Conservation (phyloP, 2,888 invertebrate genomes). For the Tortricodes alternella region DNA sequence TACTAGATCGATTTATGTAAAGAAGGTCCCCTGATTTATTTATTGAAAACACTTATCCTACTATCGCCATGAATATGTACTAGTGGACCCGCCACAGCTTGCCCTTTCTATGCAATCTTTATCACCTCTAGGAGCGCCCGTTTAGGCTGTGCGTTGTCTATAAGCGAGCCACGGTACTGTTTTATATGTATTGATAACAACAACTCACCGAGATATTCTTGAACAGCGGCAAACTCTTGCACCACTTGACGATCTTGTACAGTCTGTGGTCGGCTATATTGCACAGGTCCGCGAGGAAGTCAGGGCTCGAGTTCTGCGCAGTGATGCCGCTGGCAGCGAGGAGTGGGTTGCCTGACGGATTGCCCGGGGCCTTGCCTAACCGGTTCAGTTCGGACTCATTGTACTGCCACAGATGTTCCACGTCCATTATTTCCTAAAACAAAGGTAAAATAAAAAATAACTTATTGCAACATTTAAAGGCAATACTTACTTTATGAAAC, state of each 20-base stretch:
- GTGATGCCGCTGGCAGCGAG: conserved; percentile 76
- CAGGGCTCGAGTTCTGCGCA: conserved; percentile 87
- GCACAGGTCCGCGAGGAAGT: conserved; percentile 94
- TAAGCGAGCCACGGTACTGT: no score
- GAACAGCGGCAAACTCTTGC: conserved; percentile 97
- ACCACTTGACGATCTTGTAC: conserved; percentile 99
- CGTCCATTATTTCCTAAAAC: conserved; percentile 95
- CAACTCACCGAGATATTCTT: conserved; percentile 96
- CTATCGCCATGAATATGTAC: no score
- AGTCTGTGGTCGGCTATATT: conserved; percentile 97
- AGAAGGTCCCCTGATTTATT: no score
- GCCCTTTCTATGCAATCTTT: no score
- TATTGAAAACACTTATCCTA: no score
- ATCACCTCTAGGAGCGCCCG: no score
- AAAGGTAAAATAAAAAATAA: conserved; percentile 16
- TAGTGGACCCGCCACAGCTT: no score
- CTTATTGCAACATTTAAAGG: background rate
- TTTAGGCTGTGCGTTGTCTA: no score
- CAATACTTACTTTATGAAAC: no score
- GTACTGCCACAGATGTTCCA: conserved; percentile 97
- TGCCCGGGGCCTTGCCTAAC: conserved; percentile 77
- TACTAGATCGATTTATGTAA: no score
- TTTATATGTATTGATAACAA: no score
- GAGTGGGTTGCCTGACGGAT: conserved; percentile 71
- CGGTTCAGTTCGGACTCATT: conserved; percentile 91